These are phyloP conservation scores for Listronotus oregonensis DNA, from an alignment of 1,140 invertebrate species.

Conservation along the genomic window DNA sequence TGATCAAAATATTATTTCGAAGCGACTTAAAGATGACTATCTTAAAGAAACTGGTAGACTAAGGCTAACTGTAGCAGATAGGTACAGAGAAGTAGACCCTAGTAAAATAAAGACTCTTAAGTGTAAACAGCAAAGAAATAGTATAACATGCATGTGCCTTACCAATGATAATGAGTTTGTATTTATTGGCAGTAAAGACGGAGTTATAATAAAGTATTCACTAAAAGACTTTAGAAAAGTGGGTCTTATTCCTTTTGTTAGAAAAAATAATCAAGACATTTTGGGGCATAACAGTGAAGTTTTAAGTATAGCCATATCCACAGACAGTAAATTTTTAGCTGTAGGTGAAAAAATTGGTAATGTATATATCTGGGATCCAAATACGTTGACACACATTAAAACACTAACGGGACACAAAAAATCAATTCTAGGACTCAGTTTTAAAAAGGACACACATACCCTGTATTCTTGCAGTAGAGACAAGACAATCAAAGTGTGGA, in stretches of 20 bases:
- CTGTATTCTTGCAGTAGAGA: constrained; percentile 87
- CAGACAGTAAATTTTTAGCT: constrained; percentile 83
- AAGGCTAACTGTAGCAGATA: constrained; percentile 72
- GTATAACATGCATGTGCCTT: constrained; percentile 83
- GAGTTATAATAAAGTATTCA: constrained; percentile 85
- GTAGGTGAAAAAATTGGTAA: constrained; percentile 76
- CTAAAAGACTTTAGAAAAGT: constrained; percentile 62
- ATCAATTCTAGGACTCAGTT: constrained; percentile 77
- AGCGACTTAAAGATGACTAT: constrained; percentile 80
- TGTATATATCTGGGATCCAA: constrained; percentile 85
- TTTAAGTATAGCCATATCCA: constrained; percentile 76
- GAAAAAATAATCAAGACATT: constrained; percentile 57
- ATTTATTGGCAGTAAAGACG: constrained; percentile 88
- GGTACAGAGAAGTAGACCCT: constrained; percentile 61
- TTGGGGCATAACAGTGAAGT: constrained; percentile 66
- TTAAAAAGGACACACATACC: constrained; percentile 85
- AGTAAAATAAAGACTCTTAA: constrained; percentile 62
- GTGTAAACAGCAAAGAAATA: constrained; percentile 75
- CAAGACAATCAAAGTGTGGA: constrained; percentile 90
- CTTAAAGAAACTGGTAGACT: constrained; percentile 83
- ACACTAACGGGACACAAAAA: constrained; percentile 82
- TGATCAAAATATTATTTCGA: constrained; percentile 70
- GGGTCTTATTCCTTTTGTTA: constrained; percentile 59
- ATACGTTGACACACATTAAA: constrained; percentile 76
- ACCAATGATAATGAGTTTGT: constrained; percentile 74